phyloP scores from a whole-genome alignment of 92 coral and sea anemone species.

The Palythoa grandiflora region DNA sequence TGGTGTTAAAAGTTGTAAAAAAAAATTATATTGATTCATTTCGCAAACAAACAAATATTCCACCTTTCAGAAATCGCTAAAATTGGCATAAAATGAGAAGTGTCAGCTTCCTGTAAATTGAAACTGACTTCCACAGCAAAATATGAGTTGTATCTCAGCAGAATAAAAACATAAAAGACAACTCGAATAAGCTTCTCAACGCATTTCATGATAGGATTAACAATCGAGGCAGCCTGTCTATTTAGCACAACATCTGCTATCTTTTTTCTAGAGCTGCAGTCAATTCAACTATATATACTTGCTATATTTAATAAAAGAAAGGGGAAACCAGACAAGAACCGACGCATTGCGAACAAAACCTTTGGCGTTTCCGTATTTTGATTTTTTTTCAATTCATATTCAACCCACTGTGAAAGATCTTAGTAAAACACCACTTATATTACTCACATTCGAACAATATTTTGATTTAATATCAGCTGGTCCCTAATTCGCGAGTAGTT shows the following conservation, averaged over 20 bases:
- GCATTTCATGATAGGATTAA: not conserved
- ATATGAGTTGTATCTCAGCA: too few relatives aligned
- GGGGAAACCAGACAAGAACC: not conserved
- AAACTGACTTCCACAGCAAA: not conserved
- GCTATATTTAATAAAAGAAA: not conserved
- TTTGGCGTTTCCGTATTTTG: not conserved
- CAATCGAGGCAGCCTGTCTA: not conserved
- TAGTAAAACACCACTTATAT: not conserved
- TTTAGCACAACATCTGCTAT: not conserved
- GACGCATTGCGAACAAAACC: not conserved
- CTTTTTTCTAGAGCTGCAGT: not conserved
- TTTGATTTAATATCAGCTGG: constrained; percentile 27
- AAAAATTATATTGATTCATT: constrained; percentile 30
- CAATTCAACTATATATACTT: not conserved
- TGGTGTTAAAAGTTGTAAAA: not conserved
- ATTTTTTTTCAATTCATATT: constrained; percentile 9
- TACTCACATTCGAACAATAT: constrained; percentile 9
- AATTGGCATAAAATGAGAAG: constrained; percentile 22
- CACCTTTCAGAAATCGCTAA: not conserved
- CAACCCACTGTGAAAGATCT: constrained; percentile 24
- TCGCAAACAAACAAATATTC: constrained; percentile 23
- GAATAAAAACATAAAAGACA: not conserved
- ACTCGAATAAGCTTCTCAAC: not conserved
- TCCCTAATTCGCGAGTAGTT: constrained; percentile 17
- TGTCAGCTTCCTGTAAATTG: constrained; percentile 7